Conservation (phyloP, 2,797 vertebrate genomes). For the Mionectes olivaceus region DNA sequence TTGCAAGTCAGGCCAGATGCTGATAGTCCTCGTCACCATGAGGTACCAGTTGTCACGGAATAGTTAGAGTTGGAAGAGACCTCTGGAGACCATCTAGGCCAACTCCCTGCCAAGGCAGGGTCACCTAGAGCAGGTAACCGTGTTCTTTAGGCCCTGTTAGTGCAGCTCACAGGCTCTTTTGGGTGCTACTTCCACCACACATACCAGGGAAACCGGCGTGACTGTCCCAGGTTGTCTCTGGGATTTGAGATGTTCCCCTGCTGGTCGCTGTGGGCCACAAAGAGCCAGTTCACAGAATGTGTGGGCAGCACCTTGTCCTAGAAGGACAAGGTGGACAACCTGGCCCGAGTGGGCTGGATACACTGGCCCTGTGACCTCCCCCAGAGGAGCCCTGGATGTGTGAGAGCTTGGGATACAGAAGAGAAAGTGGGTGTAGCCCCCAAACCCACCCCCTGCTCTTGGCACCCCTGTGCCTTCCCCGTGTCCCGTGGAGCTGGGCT, state of each 20-base stretch:
- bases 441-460: not conserved
- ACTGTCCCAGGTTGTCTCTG: not conserved
- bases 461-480: not conserved
- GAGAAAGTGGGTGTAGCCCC: not conserved
- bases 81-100: not conserved
- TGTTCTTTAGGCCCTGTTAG: not conserved
- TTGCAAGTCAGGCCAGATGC: not conserved
- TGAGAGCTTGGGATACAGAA: not conserved
- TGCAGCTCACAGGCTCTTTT: not conserved
- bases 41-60: not conserved
- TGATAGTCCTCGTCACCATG: accelerated
- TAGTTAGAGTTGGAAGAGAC: not conserved
- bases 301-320: not conserved
- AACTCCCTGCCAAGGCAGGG: not conserved
- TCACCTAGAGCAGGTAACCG: not conserved
- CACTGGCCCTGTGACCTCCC: not conserved
- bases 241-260: not conserved
- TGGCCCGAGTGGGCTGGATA: not conserved
- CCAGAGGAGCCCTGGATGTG: not conserved
- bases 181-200: not conserved
- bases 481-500: accelerated
- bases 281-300: not conserved
- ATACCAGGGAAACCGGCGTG: not conserved
- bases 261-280: not conserved
- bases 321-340: not conserved